A percentile compares a stretch with the other conserved stretches of the same genome.
These are phyloP conservation scores for Lordiphosa andalusiaca DNA, from an alignment of 2,888 invertebrate species.

Conservation along the genomic window DNA sequence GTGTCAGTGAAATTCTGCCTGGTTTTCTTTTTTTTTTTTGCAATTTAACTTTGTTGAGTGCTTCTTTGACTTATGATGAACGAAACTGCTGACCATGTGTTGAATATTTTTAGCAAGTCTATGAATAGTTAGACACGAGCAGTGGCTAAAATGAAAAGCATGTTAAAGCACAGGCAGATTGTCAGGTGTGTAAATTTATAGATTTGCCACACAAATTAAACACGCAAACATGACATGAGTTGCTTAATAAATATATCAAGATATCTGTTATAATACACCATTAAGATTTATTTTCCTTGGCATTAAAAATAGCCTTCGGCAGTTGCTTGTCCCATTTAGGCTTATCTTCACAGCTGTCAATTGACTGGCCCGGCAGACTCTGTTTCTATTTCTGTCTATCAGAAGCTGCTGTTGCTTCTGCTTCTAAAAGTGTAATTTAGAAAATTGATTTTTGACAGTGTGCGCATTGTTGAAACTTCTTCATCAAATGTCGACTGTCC, in stretches of 20 bases:
- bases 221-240: too few species aligned
- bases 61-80: slow-evolving; percentile 23
- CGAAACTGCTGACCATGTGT: slow-evolving; percentile 4
- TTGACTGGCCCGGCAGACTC: slow-evolving; percentile 14
- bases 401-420: slow-evolving; percentile 4
- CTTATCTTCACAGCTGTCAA: slow-evolving; percentile 5
- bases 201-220: too few species aligned
- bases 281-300: background rate
- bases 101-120: slow-evolving; percentile 16
- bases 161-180: too few species aligned
- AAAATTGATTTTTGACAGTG: slow-evolving; percentile 69
- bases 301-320: background rate
- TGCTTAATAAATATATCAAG: too few species aligned
- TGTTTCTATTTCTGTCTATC: slow-evolving; percentile 8
- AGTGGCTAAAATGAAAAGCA: too few species aligned
- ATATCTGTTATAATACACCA: too few species aligned
- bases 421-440: slow-evolving; percentile 45
- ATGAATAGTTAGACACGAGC: too few species aligned
- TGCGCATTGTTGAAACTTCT: slow-evolving; percentile 39
- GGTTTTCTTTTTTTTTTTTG: too few species aligned
- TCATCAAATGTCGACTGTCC: slow-evolving; percentile 22
- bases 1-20: too few species aligned
- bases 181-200: too few species aligned
- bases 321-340: slow-evolving; percentile 2
- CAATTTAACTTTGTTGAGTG: background rate